Conservation (phyloP, 53 echinoderm and acorn worm species). For the Holothuria leucospilota region DNA sequence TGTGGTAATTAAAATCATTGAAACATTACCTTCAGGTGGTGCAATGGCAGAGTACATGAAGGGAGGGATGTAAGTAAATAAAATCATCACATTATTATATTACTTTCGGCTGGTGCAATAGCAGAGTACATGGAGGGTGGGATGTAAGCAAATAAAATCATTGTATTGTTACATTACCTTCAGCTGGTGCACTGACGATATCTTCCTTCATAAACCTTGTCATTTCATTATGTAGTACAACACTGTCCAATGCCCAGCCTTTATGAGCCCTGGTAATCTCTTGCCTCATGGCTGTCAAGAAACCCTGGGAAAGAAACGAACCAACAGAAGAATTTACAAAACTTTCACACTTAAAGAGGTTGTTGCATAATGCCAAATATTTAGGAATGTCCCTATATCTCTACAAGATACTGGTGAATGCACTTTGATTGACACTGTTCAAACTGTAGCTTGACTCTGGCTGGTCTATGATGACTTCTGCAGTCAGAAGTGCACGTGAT, state of each 20-base stretch:
- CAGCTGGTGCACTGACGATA: constrained; percentile 77
- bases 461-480: too few relatives aligned
- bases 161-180: constrained; percentile 61
- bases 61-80: too few relatives aligned
- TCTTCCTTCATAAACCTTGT: constrained; percentile 90
- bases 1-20: too few relatives aligned
- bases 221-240: constrained; percentile 97
- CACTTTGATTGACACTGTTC: too few relatives aligned
- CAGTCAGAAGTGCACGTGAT: too few relatives aligned
- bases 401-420: too few relatives aligned
- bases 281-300: constrained; percentile 98
- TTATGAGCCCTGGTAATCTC: constrained; percentile 98
- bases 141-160: too few relatives aligned
- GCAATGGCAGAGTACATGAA: constrained; percentile 41
- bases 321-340: background rate
- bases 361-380: background rate
- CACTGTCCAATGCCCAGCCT: constrained; percentile 98
- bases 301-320: constrained; percentile 61
- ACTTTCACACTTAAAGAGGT: background rate
- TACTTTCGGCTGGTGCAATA: too few relatives aligned
- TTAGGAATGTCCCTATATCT: too few relatives aligned
- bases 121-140: too few relatives aligned
- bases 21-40: constrained; percentile 59
- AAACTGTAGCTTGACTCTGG: too few relatives aligned
- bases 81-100: too few relatives aligned